Evolutionary conservation across 1,140 invertebrate species (phyloP), one percentile per base, ranked within the genome.

Genomic region (Heliconius melpomene): DNA sequence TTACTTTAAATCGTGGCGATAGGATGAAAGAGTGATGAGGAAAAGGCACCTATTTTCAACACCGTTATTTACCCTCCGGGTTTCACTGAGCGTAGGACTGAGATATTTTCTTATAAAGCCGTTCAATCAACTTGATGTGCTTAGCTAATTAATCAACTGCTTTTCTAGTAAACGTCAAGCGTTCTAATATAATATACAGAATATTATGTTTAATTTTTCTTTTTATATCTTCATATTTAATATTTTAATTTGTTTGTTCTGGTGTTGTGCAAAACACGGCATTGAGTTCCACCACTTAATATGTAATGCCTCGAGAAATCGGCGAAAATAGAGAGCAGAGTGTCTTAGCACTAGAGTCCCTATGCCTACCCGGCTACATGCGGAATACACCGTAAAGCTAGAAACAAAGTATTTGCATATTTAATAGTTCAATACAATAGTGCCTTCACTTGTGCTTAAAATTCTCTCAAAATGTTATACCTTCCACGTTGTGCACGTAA

Each of bases 1-100:
- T 94, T 88, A 93, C 88, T 89, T 88, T 79, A 87, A 92, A 92
- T 90, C 86, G 88, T 85, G 88, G 77, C 85, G 89, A 93, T 90
- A 90, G 90, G 90, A 90, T 92, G 89, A 92, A 87, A 84, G 84
- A 94, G 83, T 77, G 81, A 74, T 83, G 87, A 79, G 85, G 74
- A 83, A 84, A 72, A 84, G 72, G 81, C 82, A 83, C 72, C 84
- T 86, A 86, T 86, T 87, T 88, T 84, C 87, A 86, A 78, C 87
- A 74, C 74, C 79, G 80, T 85, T 86, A 84, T 86, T 88, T 84
- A 87, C 82, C 82, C 75, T 72, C 60, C 70, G 75, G 85, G 82
- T 81, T 85, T 82, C 75, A 66, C 70, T 75, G 20, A 75, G 52
- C 71, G 60, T 50, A 77, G 79, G 75, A 72, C 79, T 66, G 71